Evolutionary conservation across 2,797 vertebrate genomes (phyloP), one percentile per base, ranked within the genome.

Genomic region (Vultur gryphus): DNA sequence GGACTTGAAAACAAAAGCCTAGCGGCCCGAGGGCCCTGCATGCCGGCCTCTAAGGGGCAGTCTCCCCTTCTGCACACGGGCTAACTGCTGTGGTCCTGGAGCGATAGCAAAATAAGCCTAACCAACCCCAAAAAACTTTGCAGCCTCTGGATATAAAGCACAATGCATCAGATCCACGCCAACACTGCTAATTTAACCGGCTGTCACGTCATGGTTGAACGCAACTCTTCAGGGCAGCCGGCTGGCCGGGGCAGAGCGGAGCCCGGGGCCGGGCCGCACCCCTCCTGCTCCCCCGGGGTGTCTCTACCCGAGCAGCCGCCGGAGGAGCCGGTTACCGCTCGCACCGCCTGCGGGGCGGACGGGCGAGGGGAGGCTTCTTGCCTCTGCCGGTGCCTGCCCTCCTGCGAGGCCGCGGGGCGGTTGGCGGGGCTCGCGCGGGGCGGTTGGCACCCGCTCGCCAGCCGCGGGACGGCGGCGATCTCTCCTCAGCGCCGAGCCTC

Each of bases 111-210:
- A 43, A 41, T 0, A 11, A 5, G 55, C 81, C 2, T 0, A 11
- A 8, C 17, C 76, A 2, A 76, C 7, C 8, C 65, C 39, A 3
- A 11, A 10, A 44, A 90, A 90, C 87, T 94, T 78, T 2, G 31
- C 49, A 43, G 54, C 79, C 76, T 16, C 49, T 11, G 65, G 49
- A 0, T 9, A 10, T 0, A 2, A n/a, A 67, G 48, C 75, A 35
- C 77, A 37, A 54, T 3, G 84, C 75, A 21, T 0, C 48, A 0
- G 41, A 1, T 1, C 8, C 33, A 11, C 7, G 65, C 77, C 86
- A 26, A 4, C 49, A 0, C 48, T 1, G 79, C 61, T 13, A 4
- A 4, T 9, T 2, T 0, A 7, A 21, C 4, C 18, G 5, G n/a
- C 75, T 16, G 64, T 73, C 89, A 6, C 15, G 21, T 1, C 87